A percentile compares a stretch with the other conserved stretches of the same genome.
phyloP scores from a whole-genome alignment of 1,140 invertebrate genomes.

The Anadara kagoshimensis region DNA sequence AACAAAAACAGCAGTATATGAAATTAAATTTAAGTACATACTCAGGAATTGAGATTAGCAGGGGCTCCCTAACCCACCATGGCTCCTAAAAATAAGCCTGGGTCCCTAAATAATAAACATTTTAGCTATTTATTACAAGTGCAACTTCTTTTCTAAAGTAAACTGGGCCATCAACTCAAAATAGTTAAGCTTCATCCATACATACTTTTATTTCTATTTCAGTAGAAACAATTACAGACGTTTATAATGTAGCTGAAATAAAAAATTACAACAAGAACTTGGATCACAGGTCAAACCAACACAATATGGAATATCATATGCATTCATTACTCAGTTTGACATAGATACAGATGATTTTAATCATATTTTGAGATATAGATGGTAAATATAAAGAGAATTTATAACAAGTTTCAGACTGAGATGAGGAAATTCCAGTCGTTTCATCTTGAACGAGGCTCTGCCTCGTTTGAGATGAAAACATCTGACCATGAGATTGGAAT shows the following conservation, averaged over 20 bases:
- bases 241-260: slow-evolving; percentile 48
- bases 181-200: neutral
- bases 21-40: neutral
- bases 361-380: slow-evolving; percentile 37
- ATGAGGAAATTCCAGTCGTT: too few relatives aligned
- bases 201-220: slow-evolving; percentile 4
- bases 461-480: too few relatives aligned
- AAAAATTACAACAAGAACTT: slow-evolving; percentile 34
- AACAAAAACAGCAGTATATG: neutral
- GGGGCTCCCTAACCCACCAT: neutral
- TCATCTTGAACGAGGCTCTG: too few relatives aligned
- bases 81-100: neutral
- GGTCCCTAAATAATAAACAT: neutral
- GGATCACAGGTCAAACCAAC: slow-evolving; percentile 26
- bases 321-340: slow-evolving; percentile 52
- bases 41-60: neutral
- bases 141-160: neutral
- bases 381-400: slow-evolving; percentile 23
- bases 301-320: slow-evolving; percentile 49
- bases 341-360: slow-evolving; percentile 45
- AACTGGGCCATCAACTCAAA: too few relatives aligned
- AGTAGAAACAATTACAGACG: slow-evolving; percentile 58
- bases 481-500: too few relatives aligned
- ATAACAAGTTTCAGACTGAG: too few relatives aligned
- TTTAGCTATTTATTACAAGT: slow-evolving; percentile 6